Evolutionary conservation across 2,113 vertebrate genomes (phyloP), one percentile per base, ranked within the genome.

Genomic region (Trichomycterus rosablanca): DNA sequence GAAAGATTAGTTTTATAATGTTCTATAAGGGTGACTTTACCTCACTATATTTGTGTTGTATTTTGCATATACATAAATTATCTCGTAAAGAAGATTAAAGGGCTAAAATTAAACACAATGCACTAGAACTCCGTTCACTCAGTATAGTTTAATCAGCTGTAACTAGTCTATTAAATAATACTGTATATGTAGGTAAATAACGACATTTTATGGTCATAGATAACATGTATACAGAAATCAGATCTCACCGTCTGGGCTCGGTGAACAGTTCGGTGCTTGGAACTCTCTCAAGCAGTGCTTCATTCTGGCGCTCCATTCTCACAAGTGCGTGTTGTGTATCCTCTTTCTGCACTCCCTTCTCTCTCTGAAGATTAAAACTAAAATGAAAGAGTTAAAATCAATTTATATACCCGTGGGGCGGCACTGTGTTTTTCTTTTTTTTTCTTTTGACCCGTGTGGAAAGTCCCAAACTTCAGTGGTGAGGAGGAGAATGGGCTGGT

Each of bases 281-380:
- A 9, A 54, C 62, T 32, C 71, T 39, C 46, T 70, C 50, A 14
- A 73, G 14, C 16, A 73, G 62, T 14, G 52, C 45, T 0, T 61
- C 62, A 10, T 54, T 10, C 1, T 66, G 66, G 1, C 19, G 20
- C 0, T 58, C 59, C 67, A 70, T 70, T 18, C 26, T 58, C 18
- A 30, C 43, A 50, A 16, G 15, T 62, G 34, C 15, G 7, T 14
- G 39, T 26, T 2, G 3, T 4, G 37, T 1, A 40, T n/a, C n/a
- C 2, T 59, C n/a, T 37, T n/a, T 59, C 14, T n/a, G 30, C 20
- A 51, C 32, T 9, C 3, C 39, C 19, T 45, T 56, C 5, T 39
- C 16, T 32, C 26, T 34, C 56, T 22, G 7, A 45, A n/a, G 26
- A 45, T 42, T 59, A 7, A 45, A 34, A 32, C 2, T n/a, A 10